A percentile compares a stretch with the other conserved stretches of the same genome.
Conservation (phyloP, 2,888 invertebrate genomes). For the Hydroisotoma schaefferi region DNA sequence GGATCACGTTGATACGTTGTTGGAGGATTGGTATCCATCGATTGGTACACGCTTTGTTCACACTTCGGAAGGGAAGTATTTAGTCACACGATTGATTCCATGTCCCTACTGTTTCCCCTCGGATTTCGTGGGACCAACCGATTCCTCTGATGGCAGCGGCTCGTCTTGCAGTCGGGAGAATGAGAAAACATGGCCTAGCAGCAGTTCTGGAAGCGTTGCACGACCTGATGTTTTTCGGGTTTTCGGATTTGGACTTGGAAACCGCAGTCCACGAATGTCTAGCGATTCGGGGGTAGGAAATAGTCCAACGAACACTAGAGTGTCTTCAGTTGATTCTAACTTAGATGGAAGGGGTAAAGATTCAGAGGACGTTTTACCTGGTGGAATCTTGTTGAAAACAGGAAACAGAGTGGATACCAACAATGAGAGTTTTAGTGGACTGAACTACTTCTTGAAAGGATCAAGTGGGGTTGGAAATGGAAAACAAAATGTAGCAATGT, state of each 20-base stretch:
- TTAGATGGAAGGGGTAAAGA: slow-evolving; percentile 40
- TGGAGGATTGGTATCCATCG: slow-evolving; percentile 98
- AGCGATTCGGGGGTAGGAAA: slow-evolving; percentile 48
- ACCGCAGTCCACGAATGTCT: slow-evolving; percentile 47
- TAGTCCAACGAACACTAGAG: slow-evolving; percentile 44
- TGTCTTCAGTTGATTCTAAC: slow-evolving; percentile 46
- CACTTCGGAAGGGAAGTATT: slow-evolving; percentile 90
- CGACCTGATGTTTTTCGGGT: slow-evolving; percentile 39
- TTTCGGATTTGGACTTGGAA: slow-evolving; percentile 37
- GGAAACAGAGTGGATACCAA: slow-evolving; percentile 34
- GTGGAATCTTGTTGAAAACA: slow-evolving; percentile 37
- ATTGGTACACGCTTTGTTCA: slow-evolving; percentile 92
- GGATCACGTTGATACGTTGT: slow-evolving; percentile 89
- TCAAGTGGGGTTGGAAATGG: slow-evolving; percentile 30
- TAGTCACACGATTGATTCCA: slow-evolving; percentile 88
- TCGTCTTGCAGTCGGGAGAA: slow-evolving; percentile 23
- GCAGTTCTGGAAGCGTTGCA: slow-evolving; percentile 7
- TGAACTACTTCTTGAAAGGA: slow-evolving; percentile 47
- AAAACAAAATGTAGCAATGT: slow-evolving; percentile 54
- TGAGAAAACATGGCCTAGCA: slow-evolving; percentile 20
- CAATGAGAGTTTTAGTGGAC: slow-evolving; percentile 41
- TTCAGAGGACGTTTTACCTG: slow-evolving; percentile 25
- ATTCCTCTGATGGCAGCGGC: slow-evolving; percentile 17
- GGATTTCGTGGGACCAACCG: slow-evolving; percentile 23
- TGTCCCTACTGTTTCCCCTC: slow-evolving; percentile 76